Conservation (phyloP, 2,113 vertebrate genomes). For the Caranx melampygus region DNA sequence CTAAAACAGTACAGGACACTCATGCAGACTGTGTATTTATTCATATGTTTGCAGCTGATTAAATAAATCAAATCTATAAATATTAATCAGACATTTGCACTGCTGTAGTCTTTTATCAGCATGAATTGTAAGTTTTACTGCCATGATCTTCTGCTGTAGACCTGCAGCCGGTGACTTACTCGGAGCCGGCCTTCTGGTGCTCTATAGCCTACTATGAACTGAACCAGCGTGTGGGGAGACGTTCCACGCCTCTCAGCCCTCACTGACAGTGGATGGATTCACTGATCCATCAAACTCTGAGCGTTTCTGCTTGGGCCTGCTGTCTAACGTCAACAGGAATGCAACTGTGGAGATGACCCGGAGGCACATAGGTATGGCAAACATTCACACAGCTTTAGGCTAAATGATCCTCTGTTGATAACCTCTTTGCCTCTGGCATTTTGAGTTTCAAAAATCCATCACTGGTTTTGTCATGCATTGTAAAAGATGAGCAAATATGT, state of each 20-base stretch:
- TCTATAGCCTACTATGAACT: constrained; percentile 99
- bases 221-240: constrained; percentile 98
- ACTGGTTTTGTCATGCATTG: not conserved
- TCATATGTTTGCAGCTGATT: not conserved
- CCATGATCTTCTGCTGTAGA: constrained; percentile 77
- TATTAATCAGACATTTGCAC: not conserved
- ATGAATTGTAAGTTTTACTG: not conserved
- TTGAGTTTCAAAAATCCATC: not conserved
- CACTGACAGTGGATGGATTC: constrained; percentile 96
- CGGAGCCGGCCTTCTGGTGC: constrained; percentile 98
- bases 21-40: not conserved
- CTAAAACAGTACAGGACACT: not conserved
- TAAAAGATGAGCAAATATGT: not conserved
- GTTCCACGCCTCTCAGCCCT: constrained; percentile 97
- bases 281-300: constrained; percentile 99
- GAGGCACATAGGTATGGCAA: constrained; percentile 93
- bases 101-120: not conserved
- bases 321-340: constrained; percentile 98
- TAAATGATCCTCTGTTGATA: not conserved
- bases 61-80: not conserved
- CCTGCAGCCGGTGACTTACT: constrained; percentile 97
- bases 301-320: constrained; percentile 95
- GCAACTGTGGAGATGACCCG: constrained; percentile 99
- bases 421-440: not conserved
- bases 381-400: not conserved